Evolutionary conservation across 2,888 invertebrate genomes (phyloP), one percentile per base, ranked within the genome.

Genomic region (Phyto melanocephala): DNA sequence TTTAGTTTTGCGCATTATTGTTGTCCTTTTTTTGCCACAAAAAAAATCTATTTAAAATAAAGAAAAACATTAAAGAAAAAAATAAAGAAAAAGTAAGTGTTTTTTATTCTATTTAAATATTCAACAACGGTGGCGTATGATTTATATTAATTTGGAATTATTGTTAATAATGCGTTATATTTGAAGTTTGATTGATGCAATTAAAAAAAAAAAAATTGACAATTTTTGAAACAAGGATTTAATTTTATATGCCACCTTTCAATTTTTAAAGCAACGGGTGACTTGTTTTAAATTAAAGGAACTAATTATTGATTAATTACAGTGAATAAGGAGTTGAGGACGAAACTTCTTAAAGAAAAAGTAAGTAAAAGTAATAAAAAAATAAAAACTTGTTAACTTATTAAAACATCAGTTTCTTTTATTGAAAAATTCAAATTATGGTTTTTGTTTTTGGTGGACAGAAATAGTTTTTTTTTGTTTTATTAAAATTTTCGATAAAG

Each of bases 121-220:
- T 35, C 4, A 24, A 11, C 24, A 11, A 11, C 8, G 28, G n/a
- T 54, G 72, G 42, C 79, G 79, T 80, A 80, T 80, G 62, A 80
- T n/a, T 80, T 20, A 60, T 68, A 52, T 67, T 54, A 62, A 62
- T 72, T 65, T 28, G 1, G 24, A 45, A 22, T 24, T n/a, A 20
- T 54, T 54, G 54, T 10, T 10, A 35, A 35, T 15, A 17, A 33
- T 8, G 2, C 33, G 0, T 1, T 33, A 33, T 28, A 58, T 17
- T 35, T n/a, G n/a, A n/a, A n/a, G n/a, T n/a, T n/a, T n/a, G n/a
- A n/a, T n/a, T n/a, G n/a, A n/a, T n/a, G n/a, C n/a, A n/a, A n/a
- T n/a, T n/a, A n/a, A n/a, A n/a, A n/a, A n/a, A 62, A 28, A 22
- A 7, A n/a, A 15, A 62, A 0, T 62, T 42, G 22, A 62, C 15